phyloP scores from a whole-genome alignment of 2,113 vertebrate genomes.

The Brachypteracias leptosomus region DNA sequence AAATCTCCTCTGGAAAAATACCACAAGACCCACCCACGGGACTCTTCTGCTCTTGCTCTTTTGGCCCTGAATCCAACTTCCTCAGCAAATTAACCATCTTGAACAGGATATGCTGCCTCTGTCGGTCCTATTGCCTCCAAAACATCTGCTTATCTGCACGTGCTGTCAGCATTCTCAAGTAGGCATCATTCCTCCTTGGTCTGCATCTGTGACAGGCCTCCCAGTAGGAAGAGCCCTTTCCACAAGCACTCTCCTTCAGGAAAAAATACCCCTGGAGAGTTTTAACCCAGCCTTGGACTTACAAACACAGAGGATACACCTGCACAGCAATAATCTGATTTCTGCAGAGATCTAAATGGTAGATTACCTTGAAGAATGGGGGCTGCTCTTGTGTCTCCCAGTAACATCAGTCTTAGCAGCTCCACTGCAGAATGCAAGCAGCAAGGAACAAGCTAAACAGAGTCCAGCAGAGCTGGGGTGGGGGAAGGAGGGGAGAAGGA shows the following conservation, averaged over 20 bases:
- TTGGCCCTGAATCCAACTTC: not conserved
- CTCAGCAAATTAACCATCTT: constrained; percentile 1
- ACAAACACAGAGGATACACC: not conserved
- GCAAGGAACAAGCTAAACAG: not conserved
- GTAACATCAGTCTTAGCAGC: not conserved
- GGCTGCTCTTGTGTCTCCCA: not conserved
- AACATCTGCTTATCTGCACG: constrained; percentile 3
- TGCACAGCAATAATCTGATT: not conserved
- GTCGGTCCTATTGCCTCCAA: not conserved
- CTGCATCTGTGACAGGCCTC: not conserved
- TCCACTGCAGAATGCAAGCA: not conserved
- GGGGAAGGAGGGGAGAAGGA: not conserved
- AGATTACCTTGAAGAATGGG: not conserved
- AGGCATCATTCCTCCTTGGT: not conserved
- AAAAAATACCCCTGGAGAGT: not conserved
- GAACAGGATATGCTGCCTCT: not conserved
- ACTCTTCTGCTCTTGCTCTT: not conserved
- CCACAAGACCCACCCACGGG: not conserved
- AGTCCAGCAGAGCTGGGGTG: not conserved
- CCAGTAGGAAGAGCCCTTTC: not conserved
- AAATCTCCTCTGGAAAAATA: constrained; percentile 42
- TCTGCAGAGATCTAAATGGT: not conserved
- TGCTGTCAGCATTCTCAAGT: rapidly evolving
- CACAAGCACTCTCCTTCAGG: not conserved
- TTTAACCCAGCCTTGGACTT: not conserved